Evolutionary conservation across 2,797 vertebrate species (phyloP), one percentile per base, ranked within the genome.

Genomic region (Tadarida brasiliensis): DNA sequence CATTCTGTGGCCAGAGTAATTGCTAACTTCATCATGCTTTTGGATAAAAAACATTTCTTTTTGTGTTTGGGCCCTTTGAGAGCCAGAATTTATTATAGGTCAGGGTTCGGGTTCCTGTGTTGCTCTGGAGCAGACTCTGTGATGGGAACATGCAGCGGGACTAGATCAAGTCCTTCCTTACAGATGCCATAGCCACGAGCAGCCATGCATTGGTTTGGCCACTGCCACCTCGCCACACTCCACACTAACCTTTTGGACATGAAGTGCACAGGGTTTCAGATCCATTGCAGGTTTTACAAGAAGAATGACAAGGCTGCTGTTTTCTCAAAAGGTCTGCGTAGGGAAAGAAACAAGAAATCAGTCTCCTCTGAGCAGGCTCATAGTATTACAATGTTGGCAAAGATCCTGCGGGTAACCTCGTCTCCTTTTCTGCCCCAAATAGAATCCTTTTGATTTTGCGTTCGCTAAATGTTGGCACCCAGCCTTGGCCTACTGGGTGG

Each of bases 231-330:
- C 2, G 83, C 6, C 5, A 76, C 57, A 49, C 30, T 11, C 68
- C 74, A 22, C 49, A 97, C 98, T 95, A 98, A 99, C 99, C 99
- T 99, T 98, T 96, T 11, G 39, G 49, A 98, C 99, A 99, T 0
- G 98, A 99, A 94, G 98, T 98, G 94, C 99, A 99, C 39, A 97
- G 16, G 0, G 97, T 82, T 26, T 86, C 96, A 65, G 96, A 90
- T 85, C 88, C 98, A 30, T 97, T 98, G 97, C 99, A 99, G 7
- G 98, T 99, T 97, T 96, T 98, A 97, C 99, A 99, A 33, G 97
- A 98, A 39, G 89, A 9, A 93, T 99, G 90, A 94, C 99, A 99
- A 30, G 24, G 54, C 80, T 98, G 97, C 91, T 99, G 97, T 8
- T 92, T 88, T 0, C 39, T 81, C 10, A 87, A 85, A 57, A 93